Evolutionary conservation across 2,888 invertebrate genomes (phyloP).

Genomic region (Eutolmus rufibarbis): DNA sequence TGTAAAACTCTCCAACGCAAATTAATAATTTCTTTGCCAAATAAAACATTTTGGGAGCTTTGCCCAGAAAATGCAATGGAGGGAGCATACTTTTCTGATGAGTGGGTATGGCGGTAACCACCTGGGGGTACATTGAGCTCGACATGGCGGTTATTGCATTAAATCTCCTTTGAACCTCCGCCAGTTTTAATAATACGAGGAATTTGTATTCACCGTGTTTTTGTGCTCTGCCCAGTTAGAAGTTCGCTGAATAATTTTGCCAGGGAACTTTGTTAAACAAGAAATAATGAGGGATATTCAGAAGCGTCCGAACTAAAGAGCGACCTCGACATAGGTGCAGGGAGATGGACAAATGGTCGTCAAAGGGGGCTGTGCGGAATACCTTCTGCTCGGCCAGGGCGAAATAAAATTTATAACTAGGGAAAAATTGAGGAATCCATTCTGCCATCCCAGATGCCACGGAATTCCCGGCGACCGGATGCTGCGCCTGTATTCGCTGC

Average conservation of each 20-base stretch:
- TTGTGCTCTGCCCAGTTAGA: neutral
- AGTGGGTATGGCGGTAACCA: neutral
- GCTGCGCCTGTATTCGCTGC: neutral
- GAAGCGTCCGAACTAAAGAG: neutral
- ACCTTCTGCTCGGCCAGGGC: neutral
- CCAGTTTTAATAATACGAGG: constrained; percentile 14
- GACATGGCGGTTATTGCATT: neutral
- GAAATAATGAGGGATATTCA: constrained; percentile 17
- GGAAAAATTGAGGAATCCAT: neutral
- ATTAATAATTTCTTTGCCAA: neutral
- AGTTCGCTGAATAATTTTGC: constrained; percentile 1
- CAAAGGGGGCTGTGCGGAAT: neutral
- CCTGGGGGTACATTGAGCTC: neutral
- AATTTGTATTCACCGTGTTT: constrained; percentile 20
- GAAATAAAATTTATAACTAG: constrained; percentile 26
- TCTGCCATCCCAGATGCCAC: neutral
- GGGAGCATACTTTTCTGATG: neutral
- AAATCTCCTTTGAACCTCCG: constrained; percentile 1
- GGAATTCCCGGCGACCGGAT: neutral
- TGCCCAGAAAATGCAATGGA: neutral
- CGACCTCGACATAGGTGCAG: neutral
- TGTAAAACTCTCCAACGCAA: neutral
- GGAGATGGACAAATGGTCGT: neutral
- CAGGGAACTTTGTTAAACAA: neutral
- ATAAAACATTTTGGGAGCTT: neutral